phyloP scores from a whole-genome alignment of 2,888 invertebrate species.

The Meiosimyza decipiens region DNA sequence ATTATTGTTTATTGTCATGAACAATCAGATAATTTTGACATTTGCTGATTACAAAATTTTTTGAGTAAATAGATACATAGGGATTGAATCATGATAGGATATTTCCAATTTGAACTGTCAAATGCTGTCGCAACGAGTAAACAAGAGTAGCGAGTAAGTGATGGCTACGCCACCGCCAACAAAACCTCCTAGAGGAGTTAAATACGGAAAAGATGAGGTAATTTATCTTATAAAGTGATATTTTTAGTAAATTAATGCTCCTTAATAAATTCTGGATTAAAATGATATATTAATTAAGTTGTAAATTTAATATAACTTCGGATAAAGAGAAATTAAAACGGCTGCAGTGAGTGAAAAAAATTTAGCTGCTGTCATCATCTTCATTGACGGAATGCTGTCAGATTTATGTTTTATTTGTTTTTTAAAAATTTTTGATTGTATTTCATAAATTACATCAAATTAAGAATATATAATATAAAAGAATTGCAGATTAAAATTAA shows the following conservation, averaged over 20 bases:
- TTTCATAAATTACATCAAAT: not conserved
- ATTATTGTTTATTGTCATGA: too few relatives aligned
- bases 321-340: not conserved
- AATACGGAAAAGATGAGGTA: conserved; percentile 88
- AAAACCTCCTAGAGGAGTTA: conserved; percentile 87
- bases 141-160: conserved; percentile 43
- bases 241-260: conserved; percentile 19
- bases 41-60: too few relatives aligned
- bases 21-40: too few relatives aligned
- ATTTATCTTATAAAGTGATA: conserved; percentile 45
- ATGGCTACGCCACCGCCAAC: conserved; percentile 79
- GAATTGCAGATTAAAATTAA: not conserved
- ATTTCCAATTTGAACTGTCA: conserved; percentile 25
- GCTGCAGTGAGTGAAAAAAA: conserved; percentile 1
- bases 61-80: too few relatives aligned
- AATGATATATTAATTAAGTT: too few relatives aligned
- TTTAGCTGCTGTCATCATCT: conserved; percentile 21
- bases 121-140: conserved; percentile 7
- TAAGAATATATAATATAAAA: not conserved
- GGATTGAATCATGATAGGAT: not conserved
- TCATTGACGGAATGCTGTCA: conserved; percentile 38
- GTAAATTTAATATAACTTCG: not conserved
- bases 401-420: conserved; percentile 33
- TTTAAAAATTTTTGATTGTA: not conserved
- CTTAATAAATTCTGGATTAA: not conserved